A percentile compares a stretch with the other conserved stretches of the same genome.
These are phyloP conservation scores for Aproaerema taeniolella DNA, from an alignment of 2,888 invertebrate species.

Conservation along the genomic window DNA sequence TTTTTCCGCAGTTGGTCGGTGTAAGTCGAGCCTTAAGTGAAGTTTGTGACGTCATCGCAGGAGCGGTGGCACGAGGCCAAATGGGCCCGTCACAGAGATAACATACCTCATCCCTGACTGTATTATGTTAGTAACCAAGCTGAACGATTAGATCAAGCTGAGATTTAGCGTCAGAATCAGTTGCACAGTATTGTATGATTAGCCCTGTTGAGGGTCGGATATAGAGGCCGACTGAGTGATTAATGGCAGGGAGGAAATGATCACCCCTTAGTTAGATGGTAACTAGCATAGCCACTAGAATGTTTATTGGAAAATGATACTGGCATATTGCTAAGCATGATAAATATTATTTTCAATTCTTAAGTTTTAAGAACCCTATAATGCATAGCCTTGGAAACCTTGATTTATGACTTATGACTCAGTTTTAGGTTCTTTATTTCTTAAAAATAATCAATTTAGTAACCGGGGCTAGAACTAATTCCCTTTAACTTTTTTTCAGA, in stretches of 20 bases:
- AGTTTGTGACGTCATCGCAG: conserved; percentile 22
- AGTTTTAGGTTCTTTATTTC: no score
- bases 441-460: no score
- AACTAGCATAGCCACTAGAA: neutral
- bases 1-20: neutral
- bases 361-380: no score
- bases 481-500: no score
- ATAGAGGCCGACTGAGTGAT: neutral
- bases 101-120: neutral
- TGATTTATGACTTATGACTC: no score
- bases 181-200: neutral
- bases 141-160: neutral
- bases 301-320: no score
- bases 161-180: neutral
- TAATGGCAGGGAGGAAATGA: no score
- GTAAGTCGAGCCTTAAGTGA: conserved; percentile 14
- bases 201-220: neutral
- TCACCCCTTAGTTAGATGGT: neutral
- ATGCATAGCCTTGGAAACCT: no score
- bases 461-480: no score
- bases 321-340: no score
- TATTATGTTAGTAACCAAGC: no score
- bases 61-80: conserved; percentile 39
- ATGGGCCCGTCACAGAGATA: conserved; percentile 22
- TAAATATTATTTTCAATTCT: no score